Base-by-base conservation (phyloP, 2,888 invertebrate genomes). In the Habroteleia sp. region DNA sequence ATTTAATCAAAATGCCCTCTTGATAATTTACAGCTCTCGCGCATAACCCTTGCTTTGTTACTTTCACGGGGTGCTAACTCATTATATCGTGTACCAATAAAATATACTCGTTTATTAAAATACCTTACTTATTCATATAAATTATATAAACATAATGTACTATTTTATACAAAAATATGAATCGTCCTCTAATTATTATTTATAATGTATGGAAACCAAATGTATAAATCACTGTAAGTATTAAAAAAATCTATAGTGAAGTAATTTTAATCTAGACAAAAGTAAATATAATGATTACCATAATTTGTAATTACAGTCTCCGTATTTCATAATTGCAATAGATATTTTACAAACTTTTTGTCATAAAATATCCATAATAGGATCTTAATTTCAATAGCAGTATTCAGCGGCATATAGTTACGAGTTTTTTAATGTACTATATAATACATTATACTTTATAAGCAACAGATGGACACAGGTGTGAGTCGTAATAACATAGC, bases 1-100 rank as follows among this genome's bases (percentile, higher is more conserved):
- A 87, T 88, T 88, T 88, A 88, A 88, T 88, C 88, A 88, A 88
- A 88, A 87, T 87, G 85, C 87, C 84, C 87, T 87, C 85, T 83
- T 81, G 82, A 84, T 87, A 87, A 88, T 88, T 87, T 88, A 87
- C 86, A 87, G 81, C 83, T 83, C 77, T 78, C 56, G 65, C 54
- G 66, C 78, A 80, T 79, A 85, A 86, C 85, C 86, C 87, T 85
- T 86, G 80, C 78, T 41, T 74, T 35, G 60, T 71, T 63, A 54
- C 17, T 69, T 35, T 54, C 29, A 46, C 44, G n/a, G 39, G 46
- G 37, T 54, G 8, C 17, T 33, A 23, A 6, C 56, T 56, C 25
- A 6, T 62, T 44, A 31, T 33, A 23, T 8, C 8, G 14, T 14
- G 11, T 7, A 41, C 44, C 14, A 42, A 25, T 37, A 50, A 68